phyloP scores from a whole-genome alignment of 1,140 invertebrate genomes.

The Limonius californicus region DNA sequence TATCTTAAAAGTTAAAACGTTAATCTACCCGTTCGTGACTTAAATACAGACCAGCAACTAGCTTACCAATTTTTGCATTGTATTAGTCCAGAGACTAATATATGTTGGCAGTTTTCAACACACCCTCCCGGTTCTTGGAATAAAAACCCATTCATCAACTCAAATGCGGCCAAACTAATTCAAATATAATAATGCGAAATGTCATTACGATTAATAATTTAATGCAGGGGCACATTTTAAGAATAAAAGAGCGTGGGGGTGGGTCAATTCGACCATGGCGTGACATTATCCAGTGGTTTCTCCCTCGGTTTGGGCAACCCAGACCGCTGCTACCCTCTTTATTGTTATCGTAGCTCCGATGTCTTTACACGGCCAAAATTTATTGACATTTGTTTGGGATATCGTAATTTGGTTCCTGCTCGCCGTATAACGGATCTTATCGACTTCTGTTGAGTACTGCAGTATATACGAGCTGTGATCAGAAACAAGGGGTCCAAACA shows the following conservation, averaged over 20 bases:
- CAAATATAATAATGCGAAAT: background rate
- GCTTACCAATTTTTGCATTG: no score
- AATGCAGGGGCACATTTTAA: background rate
- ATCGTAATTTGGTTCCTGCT: background rate
- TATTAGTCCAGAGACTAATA: no score
- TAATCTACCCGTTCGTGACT: no score
- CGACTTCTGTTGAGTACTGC: background rate
- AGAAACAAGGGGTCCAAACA: background rate
- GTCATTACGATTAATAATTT: background rate
- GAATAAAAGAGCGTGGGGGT: background rate
- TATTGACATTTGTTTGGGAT: background rate
- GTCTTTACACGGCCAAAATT: background rate
- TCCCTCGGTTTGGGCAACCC: background rate
- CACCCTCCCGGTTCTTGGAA: no score
- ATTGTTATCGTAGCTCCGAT: background rate
- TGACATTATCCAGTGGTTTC: background rate
- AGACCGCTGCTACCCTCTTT: constrained; percentile 1
- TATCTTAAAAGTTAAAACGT: no score
- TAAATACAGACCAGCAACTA: no score
- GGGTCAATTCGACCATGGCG: background rate
- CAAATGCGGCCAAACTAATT: no score
- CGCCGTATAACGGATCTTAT: background rate
- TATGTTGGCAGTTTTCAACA: no score
- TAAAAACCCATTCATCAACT: no score
- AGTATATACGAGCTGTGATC: background rate